Evolutionary conservation across 2,888 invertebrate species (phyloP).

Genomic region (Napeogenes sylphis): DNA sequence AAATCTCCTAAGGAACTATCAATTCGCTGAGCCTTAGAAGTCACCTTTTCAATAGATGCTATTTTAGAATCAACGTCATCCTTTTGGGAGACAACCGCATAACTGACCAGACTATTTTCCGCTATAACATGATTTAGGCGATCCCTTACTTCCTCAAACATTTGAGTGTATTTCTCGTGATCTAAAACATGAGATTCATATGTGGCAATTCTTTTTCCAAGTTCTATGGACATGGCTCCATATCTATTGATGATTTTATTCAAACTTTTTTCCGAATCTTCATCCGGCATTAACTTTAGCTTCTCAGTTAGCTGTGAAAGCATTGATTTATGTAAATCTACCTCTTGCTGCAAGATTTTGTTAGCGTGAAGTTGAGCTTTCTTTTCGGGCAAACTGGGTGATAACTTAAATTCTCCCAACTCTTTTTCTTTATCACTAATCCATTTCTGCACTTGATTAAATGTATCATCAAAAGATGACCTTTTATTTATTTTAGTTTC

Average conservation of each 20-base stretch:
- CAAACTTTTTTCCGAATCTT: conserved; percentile 86
- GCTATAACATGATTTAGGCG: conserved; percentile 87
- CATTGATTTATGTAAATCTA: conserved; percentile 89
- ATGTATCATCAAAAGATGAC: conserved; percentile 95
- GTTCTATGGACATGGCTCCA: conserved; percentile 80
- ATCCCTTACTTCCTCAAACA: conserved; percentile 89
- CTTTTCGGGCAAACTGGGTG: conserved; percentile 91
- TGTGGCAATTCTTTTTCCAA: conserved; percentile 80
- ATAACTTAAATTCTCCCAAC: conserved; percentile 82
- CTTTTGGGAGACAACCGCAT: conserved; percentile 87
- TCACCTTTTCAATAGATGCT: conserved; percentile 84
- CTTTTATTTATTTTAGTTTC: conserved; percentile 93
- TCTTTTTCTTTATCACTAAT: conserved; percentile 87
- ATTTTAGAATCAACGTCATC: conserved; percentile 87
- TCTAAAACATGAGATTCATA: conserved; percentile 86
- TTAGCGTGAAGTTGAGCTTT: conserved; percentile 90
- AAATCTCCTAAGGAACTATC: conserved; percentile 84
- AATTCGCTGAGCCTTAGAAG: conserved; percentile 84
- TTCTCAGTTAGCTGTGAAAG: conserved; percentile 90
- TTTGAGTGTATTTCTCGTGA: conserved; percentile 89
- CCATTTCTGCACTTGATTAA: conserved; percentile 92
- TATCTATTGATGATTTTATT: conserved; percentile 85
- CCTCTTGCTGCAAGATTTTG: conserved; percentile 89
- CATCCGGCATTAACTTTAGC: conserved; percentile 86
- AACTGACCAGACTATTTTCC: conserved; percentile 86